Evolutionary conservation across 2,113 vertebrate genomes (phyloP).

Genomic region (Sceloporus tristichus): DNA sequence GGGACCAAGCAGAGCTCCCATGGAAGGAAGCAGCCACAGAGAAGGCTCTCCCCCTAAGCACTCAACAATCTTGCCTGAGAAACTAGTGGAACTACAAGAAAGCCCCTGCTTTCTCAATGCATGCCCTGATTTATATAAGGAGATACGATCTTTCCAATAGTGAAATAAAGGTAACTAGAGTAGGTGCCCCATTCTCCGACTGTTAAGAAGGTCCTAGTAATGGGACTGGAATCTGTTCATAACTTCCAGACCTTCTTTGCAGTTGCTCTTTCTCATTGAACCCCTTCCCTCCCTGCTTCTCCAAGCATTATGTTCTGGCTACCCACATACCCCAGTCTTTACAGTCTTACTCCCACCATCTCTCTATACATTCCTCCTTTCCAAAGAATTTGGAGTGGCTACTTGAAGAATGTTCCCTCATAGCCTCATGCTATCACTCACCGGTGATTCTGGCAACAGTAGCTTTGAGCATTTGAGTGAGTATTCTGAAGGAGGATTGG

Average conservation of each 20-base stretch:
- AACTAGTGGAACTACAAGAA: no score
- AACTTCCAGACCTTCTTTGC: not conserved
- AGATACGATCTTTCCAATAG: no score
- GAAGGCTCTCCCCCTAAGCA: no score
- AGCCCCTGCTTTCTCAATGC: no score
- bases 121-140: no score
- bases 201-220: not conserved
- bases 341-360: not conserved
- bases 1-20: no score
- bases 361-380: conserved; percentile 3
- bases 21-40: no score
- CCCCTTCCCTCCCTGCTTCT: not conserved
- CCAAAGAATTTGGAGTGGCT: conserved; percentile 7
- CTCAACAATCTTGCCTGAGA: no score
- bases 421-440: conserved; percentile 9
- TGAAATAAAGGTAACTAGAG: not conserved
- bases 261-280: not conserved
- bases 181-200: not conserved
- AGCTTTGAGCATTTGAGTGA: not conserved
- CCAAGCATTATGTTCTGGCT: not conserved
- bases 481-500: not conserved
- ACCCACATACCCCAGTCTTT: not conserved
- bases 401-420: conserved; percentile 6
- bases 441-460: conserved; percentile 5
- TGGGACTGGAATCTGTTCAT: not conserved